These are phyloP conservation scores for Eumeta japonica DNA, from an alignment of 1,140 invertebrate genomes.

Conservation along the genomic window DNA sequence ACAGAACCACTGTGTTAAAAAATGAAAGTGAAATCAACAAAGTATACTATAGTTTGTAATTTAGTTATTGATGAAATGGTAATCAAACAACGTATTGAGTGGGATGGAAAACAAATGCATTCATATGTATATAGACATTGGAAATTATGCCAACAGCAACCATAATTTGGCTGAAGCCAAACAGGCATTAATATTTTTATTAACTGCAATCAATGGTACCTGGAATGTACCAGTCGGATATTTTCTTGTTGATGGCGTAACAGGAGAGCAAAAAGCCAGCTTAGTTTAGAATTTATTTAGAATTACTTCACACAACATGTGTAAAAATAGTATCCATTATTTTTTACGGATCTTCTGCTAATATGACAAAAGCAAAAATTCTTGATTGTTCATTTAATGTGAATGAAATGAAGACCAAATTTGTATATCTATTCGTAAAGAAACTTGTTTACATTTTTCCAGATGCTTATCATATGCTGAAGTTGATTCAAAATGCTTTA, in stretches of 20 bases:
- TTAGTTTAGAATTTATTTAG: constrained; percentile 15
- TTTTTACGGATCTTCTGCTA: constrained; percentile 25
- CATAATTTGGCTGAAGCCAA: constrained; percentile 18
- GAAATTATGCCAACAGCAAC: constrained; percentile 7
- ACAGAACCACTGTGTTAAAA: no score
- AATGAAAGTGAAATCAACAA: no score
- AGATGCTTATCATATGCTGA: no score
- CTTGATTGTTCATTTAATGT: constrained; percentile 18
- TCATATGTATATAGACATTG: constrained; percentile 26
- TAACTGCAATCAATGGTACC: constrained; percentile 16
- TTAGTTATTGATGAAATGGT: constrained; percentile 35
- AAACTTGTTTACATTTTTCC: no score
- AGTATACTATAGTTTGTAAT: constrained; percentile 17
- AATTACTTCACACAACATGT: constrained; percentile 14
- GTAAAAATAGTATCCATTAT: constrained; percentile 22
- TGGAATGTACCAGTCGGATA: constrained; percentile 29
- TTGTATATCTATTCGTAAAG: no score
- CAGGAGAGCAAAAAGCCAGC: constrained; percentile 13
- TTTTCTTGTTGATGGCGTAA: constrained; percentile 13
- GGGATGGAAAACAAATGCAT: constrained; percentile 13
- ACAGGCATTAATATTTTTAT: constrained; percentile 26
- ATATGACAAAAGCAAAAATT: constrained; percentile 15
- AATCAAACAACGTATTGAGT: constrained; percentile 24
- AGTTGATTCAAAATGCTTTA: no score
- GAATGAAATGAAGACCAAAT: not conserved